These are phyloP conservation scores for Drosophila glabriapex DNA, from an alignment of 2,888 invertebrate species.

Conservation along the genomic window DNA sequence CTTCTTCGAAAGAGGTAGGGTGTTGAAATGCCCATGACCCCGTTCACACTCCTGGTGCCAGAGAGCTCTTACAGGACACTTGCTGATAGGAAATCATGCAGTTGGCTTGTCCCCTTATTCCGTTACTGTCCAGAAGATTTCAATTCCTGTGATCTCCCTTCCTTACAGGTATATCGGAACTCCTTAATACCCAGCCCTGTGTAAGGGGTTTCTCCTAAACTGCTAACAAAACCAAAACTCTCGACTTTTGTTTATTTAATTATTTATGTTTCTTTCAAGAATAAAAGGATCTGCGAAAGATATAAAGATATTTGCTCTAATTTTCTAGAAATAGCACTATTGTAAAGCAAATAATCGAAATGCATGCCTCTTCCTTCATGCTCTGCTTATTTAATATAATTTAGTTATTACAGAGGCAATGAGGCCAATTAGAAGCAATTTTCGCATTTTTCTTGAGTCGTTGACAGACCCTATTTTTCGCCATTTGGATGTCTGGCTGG, in stretches of 20 bases:
- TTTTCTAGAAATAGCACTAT: background rate
- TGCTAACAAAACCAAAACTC: background rate
- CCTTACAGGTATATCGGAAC: background rate
- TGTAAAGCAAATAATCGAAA: background rate
- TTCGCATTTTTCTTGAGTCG: background rate
- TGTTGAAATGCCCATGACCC: background rate
- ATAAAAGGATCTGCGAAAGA: background rate
- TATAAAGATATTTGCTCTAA: background rate
- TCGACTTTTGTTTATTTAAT: background rate
- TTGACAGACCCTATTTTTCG: background rate
- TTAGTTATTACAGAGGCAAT: background rate
- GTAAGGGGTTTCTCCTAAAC: background rate
- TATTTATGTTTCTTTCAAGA: background rate
- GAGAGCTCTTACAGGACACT: background rate
- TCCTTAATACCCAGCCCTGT: background rate
- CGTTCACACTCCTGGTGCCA: background rate
- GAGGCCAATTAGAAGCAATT: slow-evolving; percentile 3
- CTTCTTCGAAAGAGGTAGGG: background rate
- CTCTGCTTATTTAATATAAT: background rate
- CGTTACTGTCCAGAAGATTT: background rate
- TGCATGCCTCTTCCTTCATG: background rate
- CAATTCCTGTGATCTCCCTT: background rate
- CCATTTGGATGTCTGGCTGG: background rate
- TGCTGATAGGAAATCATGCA: background rate
- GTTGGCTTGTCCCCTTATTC: background rate